Evolutionary conservation across 2,113 vertebrate genomes (phyloP).

Genomic region (Pangasianodon hypophthalmus): DNA sequence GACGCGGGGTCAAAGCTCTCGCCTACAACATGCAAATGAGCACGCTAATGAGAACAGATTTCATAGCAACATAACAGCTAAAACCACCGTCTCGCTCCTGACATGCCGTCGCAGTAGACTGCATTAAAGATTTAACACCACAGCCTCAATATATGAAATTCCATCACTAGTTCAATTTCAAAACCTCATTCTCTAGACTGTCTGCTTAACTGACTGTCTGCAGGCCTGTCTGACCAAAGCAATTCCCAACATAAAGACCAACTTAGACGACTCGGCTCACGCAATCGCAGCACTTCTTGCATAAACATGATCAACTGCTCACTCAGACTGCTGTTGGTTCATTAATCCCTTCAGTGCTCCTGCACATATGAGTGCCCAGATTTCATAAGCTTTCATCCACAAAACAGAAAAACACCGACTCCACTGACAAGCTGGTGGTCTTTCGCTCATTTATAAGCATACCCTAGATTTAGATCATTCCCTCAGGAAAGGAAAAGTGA

Average conservation of each 20-base stretch:
- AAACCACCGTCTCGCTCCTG: conserved; percentile 23
- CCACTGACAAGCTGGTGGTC: background rate
- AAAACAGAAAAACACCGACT: background rate
- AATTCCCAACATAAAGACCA: conserved; percentile 27
- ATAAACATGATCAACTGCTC: conserved; percentile 30
- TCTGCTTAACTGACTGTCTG: conserved; percentile 22
- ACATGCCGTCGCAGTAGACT: conserved; percentile 7
- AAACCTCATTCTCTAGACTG: conserved; percentile 16
- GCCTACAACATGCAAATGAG: conserved; percentile 32
- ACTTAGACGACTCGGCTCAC: background rate
- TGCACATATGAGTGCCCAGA: conserved; percentile 41
- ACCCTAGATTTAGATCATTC: background rate
- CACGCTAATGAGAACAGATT: conserved; percentile 1
- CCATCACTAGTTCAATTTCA: conserved; percentile 35
- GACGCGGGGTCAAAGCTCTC: background rate
- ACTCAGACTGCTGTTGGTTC: conserved; percentile 32
- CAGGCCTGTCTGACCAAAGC: conserved; percentile 28
- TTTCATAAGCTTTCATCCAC: conserved; percentile 34
- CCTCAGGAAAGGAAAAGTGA: background rate
- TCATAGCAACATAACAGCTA: conserved; percentile 13
- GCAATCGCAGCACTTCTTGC: conserved; percentile 1
- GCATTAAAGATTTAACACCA: conserved; percentile 49
- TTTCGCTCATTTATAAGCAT: conserved; percentile 2
- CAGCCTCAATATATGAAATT: conserved; percentile 44
- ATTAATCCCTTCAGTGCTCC: conserved; percentile 47